Evolutionary conservation across 2,888 invertebrate species (phyloP), one percentile per base, ranked within the genome.

Genomic region (Iphiclides podalirius): DNA sequence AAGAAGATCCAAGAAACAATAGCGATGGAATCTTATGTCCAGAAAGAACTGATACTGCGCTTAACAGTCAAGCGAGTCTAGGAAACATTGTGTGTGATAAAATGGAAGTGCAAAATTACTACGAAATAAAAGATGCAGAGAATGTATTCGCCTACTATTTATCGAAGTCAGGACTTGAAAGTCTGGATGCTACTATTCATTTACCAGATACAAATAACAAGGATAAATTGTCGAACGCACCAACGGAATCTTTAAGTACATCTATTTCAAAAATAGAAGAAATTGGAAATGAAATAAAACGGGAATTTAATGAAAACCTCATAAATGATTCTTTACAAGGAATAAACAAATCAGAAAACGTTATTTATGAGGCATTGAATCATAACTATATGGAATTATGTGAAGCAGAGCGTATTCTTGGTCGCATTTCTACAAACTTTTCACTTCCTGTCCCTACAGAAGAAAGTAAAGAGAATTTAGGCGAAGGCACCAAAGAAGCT

Each of bases 71-170:
- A 2, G 4, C 13, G 6, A 34, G 44, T 8, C 20, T 15, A 26
- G 48, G 36, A 37, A 44, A 3, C 15, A 31, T 9, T 23, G 23
- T 52, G 40, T 7, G 17, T 43, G 26, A 64, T 52, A 41, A 74
- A 55, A 52, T 61, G 23, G 51, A 60, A 20, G 54, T 53, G 26
- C 61, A 71, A 17, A 70, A 52, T 50, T 76, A 80, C 52, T 61
- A 73, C 13, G 75, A 75, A 63, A 63, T 77, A 52, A 59, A 57
- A 41, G 78, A 79, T 55, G 75, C 73, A 26, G 66, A 67, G 48
- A 45, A 49, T 4, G 38, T 48, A 33, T 52, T 56, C 28, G 61
- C 58, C 14, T 23, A 23, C 20, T 33, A n/a, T 38, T 26, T 38
- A 42, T 17, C 4, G 12, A 12, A 23, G 13, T n/a, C 11, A 16